Base-by-base conservation (phyloP, 1,140 invertebrate species). In the Thalassaphorura encarpata region DNA sequence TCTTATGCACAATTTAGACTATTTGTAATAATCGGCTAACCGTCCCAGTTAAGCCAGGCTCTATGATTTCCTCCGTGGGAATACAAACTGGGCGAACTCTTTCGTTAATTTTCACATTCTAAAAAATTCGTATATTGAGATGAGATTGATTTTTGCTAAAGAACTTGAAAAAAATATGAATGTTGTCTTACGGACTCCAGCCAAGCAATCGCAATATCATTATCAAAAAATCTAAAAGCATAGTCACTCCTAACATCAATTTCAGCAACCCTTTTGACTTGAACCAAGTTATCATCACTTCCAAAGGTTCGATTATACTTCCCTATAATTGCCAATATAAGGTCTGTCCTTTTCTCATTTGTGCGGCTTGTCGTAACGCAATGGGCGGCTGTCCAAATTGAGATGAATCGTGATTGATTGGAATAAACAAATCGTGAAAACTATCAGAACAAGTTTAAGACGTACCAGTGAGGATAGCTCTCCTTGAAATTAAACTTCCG, bases 381-480 rank as follows among this genome's bases (percentile, higher is more conserved):
- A 45, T 54, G 52, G 23, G 52, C 52, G 8, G 52, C 52, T 52
- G 33, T 8, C 13, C 15, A 11, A 51, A 51, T 43, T 11, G 18
- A 43, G 42, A 11, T 11, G 42, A 6, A n/a, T 6, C 8, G 11
- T 6, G 11, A 43, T 23, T 23, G 27, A 21, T 48, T 43, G 6
- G 11, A 43, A 18, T 43, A 6, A 11, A n/a, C 6, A 8, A 6
- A 8, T 11, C 6, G 11, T 13, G 16, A 43, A 43, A 23, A 43
- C 11, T 18, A 23, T n/a, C 19, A 11, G 42, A 23, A 43, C 11
- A 13, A 43, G 42, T 11, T 13, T 43, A 18, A 24, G 15, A 26
- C 46, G 6, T 33, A 57, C 55, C 55, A 33, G 56, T 58, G n/a
- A 58, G 8, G 11, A 53, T 26, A 19, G 33, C 29, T 21, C 46